Percentiles rank a stretch among this genome's conserved stretches.
Evolutionary conservation across 2,113 vertebrate genomes (phyloP).

Genomic region (Uria aalge): DNA sequence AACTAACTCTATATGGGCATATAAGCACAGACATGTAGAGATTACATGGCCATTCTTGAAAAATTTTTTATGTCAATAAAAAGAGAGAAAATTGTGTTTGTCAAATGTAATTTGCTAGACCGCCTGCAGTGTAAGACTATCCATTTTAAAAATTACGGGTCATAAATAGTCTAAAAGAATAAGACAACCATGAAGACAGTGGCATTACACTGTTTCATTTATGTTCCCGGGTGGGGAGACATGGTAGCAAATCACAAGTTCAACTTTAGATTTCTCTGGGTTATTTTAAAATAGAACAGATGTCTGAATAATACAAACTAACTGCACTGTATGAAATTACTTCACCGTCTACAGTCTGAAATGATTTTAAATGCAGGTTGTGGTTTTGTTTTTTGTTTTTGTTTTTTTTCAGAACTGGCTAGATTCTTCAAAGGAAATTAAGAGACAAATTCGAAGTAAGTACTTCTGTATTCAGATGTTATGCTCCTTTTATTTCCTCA

Average conservation of each 20-base stretch:
- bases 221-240: not conserved
- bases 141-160: not conserved
- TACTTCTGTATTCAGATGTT: constrained; percentile 23
- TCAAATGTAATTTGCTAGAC: not conserved
- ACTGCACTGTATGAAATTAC: not conserved
- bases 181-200: not conserved
- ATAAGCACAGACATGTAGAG: not conserved
- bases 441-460: constrained; percentile 83
- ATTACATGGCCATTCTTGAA: not conserved
- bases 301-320: not conserved
- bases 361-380: not conserved
- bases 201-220: not conserved
- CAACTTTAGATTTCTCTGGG: not conserved
- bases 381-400: not conserved
- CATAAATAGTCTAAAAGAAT: not conserved
- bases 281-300: not conserved
- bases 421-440: constrained; percentile 82
- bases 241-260: not conserved
- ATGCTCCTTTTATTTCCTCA: not conserved
- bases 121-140: not conserved
- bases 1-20: not conserved
- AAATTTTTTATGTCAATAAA: not conserved
- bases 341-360: not conserved
- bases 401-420: constrained; percentile 76
- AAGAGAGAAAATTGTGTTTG: not conserved